A percentile compares a stretch with the other conserved stretches of the same genome.
Evolutionary conservation across 2,888 invertebrate species (phyloP).

Genomic region (Gandaritis pyraliata): DNA sequence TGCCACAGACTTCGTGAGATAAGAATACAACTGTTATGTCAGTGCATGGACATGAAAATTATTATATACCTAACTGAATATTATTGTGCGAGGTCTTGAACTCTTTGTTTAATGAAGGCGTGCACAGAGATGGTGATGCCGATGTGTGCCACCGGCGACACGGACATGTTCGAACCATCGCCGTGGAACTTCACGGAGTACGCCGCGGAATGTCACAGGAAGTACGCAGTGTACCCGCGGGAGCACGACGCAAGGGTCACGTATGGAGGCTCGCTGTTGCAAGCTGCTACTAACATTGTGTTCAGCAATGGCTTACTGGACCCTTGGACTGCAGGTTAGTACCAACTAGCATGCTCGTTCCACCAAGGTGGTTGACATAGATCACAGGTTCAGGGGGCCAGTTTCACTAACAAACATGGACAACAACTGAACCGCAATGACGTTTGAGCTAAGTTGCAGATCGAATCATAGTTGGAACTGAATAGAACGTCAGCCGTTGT

Average conservation of each 20-base stretch:
- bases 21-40: no score
- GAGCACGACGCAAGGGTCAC: slow-evolving; percentile 87
- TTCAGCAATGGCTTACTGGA: slow-evolving; percentile 94
- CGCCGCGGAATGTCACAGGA: slow-evolving; percentile 87
- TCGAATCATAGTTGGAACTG: no score
- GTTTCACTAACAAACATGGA: neutral
- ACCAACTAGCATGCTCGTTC: slow-evolving; percentile 86
- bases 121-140: slow-evolving; percentile 99
- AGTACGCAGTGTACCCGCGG: slow-evolving; percentile 88
- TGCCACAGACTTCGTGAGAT: no score
- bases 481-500: no score
- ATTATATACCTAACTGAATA: no score
- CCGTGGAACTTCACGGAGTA: slow-evolving; percentile 89
- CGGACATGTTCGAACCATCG: slow-evolving; percentile 92
- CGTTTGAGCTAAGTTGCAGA: no score
- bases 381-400: no score
- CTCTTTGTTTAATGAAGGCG: slow-evolving; percentile 79
- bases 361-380: no score
- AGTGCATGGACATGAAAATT: no score
- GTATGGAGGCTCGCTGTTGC: slow-evolving; percentile 92
- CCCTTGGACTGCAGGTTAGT: slow-evolving; percentile 91
- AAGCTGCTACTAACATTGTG: slow-evolving; percentile 87
- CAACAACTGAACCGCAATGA: no score
- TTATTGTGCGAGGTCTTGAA: no score
- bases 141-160: slow-evolving; percentile 89